These are phyloP conservation scores for Hetaerina americana DNA, from an alignment of 1,140 invertebrate genomes.

Conservation along the genomic window DNA sequence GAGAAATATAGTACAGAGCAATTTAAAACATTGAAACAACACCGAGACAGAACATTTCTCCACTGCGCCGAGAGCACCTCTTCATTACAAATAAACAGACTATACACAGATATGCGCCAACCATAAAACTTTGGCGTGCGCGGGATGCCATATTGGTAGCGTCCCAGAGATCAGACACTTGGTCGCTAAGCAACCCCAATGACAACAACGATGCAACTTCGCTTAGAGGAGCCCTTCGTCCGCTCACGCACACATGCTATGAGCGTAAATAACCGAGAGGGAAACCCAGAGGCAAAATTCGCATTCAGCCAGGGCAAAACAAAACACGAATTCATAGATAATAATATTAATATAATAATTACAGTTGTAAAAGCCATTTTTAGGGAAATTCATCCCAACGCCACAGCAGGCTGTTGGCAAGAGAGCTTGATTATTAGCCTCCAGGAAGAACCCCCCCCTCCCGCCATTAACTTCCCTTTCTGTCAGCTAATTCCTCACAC, in stretches of 20 bases:
- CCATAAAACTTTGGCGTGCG: too few relatives aligned
- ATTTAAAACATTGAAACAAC: neutral
- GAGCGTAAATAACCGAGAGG: neutral
- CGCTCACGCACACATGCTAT: too few relatives aligned
- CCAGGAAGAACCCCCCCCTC: neutral
- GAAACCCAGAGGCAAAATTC: neutral
- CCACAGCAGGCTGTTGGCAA: neutral
- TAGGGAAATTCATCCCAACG: neutral
- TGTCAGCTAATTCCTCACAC: neutral
- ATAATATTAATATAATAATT: neutral
- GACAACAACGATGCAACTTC: neutral
- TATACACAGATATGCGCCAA: neutral
- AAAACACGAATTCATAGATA: neutral
- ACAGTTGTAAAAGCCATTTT: neutral
- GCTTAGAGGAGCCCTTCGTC: too few relatives aligned
- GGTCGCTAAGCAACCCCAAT: neutral
- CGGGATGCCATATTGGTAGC: neutral
- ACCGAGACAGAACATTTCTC: neutral
- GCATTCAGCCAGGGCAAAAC: neutral
- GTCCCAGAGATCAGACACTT: neutral
- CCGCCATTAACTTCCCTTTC: too few relatives aligned
- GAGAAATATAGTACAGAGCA: neutral
- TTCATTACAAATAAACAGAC: neutral
- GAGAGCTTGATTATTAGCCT: neutral
- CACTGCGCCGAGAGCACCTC: neutral